Base-by-base conservation (phyloP, 2,888 invertebrate genomes). In the Eudasyphora cyanicolor region DNA sequence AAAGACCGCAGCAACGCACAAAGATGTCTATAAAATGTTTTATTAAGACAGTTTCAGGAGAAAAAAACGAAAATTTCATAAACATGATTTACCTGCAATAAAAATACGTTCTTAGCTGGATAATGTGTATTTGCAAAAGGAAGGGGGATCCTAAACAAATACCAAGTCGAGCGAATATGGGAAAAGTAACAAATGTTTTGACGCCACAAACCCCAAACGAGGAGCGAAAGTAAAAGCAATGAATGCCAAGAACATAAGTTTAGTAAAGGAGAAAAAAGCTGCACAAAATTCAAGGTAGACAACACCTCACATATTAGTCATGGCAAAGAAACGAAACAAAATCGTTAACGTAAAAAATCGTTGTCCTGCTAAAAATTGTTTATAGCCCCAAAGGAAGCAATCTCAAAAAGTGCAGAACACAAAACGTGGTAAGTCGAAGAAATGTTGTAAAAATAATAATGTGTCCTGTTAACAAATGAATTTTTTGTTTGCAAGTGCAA, bases 331-430 rank as follows among this genome's bases (percentile, higher is more conserved):
- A 76, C 32, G 38, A 60, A n/a, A 38, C 45, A 42, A 27, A 88
- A 86, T 87, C 85, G 87, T 88, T 86, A 75, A 78, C 77, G 89
- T 89, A 88, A 89, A 88, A 89, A 82, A 86, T 87, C 87, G 78
- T n/a, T n/a, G n/a, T n/a, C 81, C 87, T 88, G 87, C 85, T 67
- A 54, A 74, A 79, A 73, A 74, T 67, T 27, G 21, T 82, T 77
- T 80, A 82, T 60, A 62, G 57, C 70, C 74, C 54, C 19, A 21
- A 64, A 82, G 71, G 77, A 77, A 51, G n/a, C 38, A 35, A 1
- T 24, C 32, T 8, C 1, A 78, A 45, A 35, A 32, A 24, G 24
- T 45, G 6, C 54, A 24, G 12, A 5, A 54, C 10, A 49, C 19
- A 45, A 70, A 71, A 32, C 60, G 73, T 24, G 7, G 57, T n/a